Percentiles rank a stretch among this genome's conserved stretches.
Conservation (phyloP, 2,113 vertebrate genomes). For the Ia io region DNA sequence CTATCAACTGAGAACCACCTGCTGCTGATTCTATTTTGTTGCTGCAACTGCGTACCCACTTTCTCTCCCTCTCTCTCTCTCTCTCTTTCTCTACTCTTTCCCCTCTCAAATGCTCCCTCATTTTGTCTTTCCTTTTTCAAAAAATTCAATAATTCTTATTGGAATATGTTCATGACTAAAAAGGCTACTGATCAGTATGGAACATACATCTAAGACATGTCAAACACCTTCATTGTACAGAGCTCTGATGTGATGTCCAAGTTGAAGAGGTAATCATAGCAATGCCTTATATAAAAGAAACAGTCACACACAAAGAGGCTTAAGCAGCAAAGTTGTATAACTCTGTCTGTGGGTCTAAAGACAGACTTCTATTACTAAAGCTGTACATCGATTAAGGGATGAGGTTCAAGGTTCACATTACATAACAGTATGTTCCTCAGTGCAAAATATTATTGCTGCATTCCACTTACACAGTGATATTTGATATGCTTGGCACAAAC, state of each 20-base stretch:
- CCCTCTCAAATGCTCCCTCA: neutral
- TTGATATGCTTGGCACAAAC: conserved; percentile 3
- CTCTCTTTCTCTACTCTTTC: too few species aligned
- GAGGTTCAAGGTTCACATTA: conserved; percentile 53
- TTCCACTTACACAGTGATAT: neutral
- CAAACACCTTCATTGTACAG: neutral
- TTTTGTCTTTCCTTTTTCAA: neutral
- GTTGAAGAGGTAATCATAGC: neutral
- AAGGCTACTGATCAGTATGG: neutral
- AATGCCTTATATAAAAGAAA: neutral
- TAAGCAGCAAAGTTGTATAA: conserved; percentile 37
- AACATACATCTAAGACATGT: neutral
- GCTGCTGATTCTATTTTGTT: neutral
- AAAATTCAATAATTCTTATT: neutral
- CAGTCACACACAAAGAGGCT: neutral
- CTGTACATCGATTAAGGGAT: conserved; percentile 33
- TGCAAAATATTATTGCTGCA: conserved; percentile 33
- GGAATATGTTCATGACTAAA: neutral
- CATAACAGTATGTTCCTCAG: neutral
- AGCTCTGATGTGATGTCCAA: neutral
- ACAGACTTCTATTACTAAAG: neutral
- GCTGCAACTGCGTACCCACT: fast-evolving
- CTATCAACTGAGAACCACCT: neutral
- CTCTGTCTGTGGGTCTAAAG: neutral
- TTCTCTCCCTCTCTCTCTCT: too few species aligned